Conservation (phyloP, 2,888 invertebrate species). For the Sphaerophoria rueppellii region DNA sequence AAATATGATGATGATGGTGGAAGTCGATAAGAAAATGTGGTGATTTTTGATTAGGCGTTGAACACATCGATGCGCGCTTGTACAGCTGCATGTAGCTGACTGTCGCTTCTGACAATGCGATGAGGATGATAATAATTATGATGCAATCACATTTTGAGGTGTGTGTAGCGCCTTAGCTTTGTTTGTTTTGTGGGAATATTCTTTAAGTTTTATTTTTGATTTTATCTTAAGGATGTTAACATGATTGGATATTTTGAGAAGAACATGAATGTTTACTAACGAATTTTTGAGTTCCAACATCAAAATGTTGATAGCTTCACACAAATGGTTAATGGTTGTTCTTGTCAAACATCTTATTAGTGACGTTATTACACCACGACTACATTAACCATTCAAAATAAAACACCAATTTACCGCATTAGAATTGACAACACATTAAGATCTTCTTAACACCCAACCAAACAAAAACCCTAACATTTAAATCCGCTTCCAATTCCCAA, state of each 20-base stretch:
- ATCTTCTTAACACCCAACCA: not conserved
- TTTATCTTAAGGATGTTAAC: conserved; percentile 31
- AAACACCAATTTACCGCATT: conserved; percentile 6
- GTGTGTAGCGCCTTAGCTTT: conserved; percentile 24
- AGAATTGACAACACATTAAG: conserved; percentile 20
- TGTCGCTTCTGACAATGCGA: not conserved
- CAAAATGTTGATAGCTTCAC: not conserved
- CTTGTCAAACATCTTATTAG: not conserved
- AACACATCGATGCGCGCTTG: not conserved
- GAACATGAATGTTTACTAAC: no score
- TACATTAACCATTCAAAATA: not conserved
- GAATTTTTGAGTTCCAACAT: not conserved
- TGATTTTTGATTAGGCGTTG: conserved; percentile 58
- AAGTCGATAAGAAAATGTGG: conserved; percentile 44
- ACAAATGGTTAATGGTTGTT: conserved; percentile 4
- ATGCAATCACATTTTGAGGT: conserved; percentile 55
- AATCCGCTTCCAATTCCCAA: conserved; percentile 24
- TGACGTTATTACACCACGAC: not conserved
- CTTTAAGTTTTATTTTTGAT: conserved; percentile 27
- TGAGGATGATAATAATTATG: conserved; percentile 14
- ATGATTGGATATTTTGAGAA: conserved; percentile 20
- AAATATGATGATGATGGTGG: conserved; percentile 9
- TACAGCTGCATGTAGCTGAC: not conserved
- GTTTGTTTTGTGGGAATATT: conserved; percentile 32
- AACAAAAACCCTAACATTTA: not conserved